Base-by-base conservation (phyloP, 2,797 vertebrate species). In the Trematomus bernacchii region DNA sequence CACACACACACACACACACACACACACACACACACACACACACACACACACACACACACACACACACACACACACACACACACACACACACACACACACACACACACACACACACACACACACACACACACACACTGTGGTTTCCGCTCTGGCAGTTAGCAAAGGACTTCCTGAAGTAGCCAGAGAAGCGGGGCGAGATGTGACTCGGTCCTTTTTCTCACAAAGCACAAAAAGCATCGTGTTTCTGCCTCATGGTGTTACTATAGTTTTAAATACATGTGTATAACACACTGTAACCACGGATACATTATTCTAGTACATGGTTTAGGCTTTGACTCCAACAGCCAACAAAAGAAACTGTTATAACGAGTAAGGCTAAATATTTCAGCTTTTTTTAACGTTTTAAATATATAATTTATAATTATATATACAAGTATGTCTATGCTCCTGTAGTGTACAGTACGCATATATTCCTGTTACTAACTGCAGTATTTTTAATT, bases 131-230 rank as follows among this genome's bases (percentile, higher is more conserved):
- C 50, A 55, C 33, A 21, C 43, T 90, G 92, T 78, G 95, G 94
- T 96, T 96, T 96, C 94, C 92, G 90, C 66, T 91, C 23, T 90
- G 84, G 76, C 91, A 90, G 83, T 91, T 82, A 91, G 86, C 78
- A 71, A 73, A 89, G 71, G 77, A 94, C 94, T 96, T 97, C 96
- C 96, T 96, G 95, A 93, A 92, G 85, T 96, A 91, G 95, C 94
- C 96, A 90, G 89, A 92, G 80, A 82, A 88, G 69, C 44, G 72
- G 51, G 48, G 43, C 1, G 3, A 72, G 23, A 73, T 66, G 59
- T 68, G 33, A 59, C 61, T 48, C 33, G 58, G 62, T 62, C 59
- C 69, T 11, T 67, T 76, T 64, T 54, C 81, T 74, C 33, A 46
- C 33, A 3, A 74, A 76, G 9, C 3, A 6, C 52, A 14, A 14